Conservation (phyloP, 2,888 invertebrate genomes). For the Orchesellides sinensis region DNA sequence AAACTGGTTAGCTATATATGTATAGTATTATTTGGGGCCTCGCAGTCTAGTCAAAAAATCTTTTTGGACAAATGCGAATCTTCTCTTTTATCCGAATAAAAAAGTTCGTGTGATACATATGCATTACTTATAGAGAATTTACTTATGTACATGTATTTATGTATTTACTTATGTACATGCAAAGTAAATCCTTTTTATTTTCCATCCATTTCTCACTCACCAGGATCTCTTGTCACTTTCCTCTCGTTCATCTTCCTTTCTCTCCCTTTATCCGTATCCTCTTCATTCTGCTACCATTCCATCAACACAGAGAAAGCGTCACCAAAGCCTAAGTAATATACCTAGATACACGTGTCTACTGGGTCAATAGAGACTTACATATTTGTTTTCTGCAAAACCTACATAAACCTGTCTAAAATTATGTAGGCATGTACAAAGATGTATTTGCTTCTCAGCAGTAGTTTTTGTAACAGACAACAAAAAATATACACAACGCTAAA, state of each 20-base stretch:
- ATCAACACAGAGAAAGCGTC: slow-evolving; percentile 25
- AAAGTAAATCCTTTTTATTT: slow-evolving; percentile 67
- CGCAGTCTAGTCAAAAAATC: too few relatives aligned
- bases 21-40: slow-evolving; percentile 62
- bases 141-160: too few relatives aligned
- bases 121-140: too few relatives aligned
- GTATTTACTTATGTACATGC: slow-evolving; percentile 37
- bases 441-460: slow-evolving; percentile 23
- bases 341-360: slow-evolving; percentile 23
- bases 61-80: too few relatives aligned
- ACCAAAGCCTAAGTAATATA: slow-evolving; percentile 39
- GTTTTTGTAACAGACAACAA: slow-evolving; percentile 17
- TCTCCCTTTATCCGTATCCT: slow-evolving; percentile 32
- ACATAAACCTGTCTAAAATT: background rate
- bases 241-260: slow-evolving; percentile 60
- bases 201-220: slow-evolving; percentile 67
- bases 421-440: slow-evolving; percentile 9
- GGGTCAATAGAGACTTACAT: slow-evolving; percentile 66
- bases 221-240: slow-evolving; percentile 68
- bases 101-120: background rate
- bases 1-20: background rate
- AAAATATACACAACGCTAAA: slow-evolving; percentile 4
- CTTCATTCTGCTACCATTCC: background rate
- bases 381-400: slow-evolving; percentile 11
- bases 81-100: too few relatives aligned